Conservation (phyloP, 2,888 invertebrate species). For the Yponomeuta plumbellus region DNA sequence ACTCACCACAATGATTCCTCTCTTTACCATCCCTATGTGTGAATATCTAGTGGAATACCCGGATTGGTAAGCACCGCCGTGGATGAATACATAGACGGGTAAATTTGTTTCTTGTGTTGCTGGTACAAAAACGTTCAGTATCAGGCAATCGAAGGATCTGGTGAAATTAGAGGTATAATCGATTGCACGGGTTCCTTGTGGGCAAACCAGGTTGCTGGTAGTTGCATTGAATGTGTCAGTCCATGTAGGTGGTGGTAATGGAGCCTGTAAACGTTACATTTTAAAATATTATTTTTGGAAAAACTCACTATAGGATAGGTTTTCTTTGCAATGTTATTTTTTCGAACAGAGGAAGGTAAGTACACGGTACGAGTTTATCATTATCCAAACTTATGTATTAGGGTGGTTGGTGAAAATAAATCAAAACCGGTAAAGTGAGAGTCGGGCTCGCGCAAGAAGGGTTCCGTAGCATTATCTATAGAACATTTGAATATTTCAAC, state of each 20-base stretch:
- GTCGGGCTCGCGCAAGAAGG: too few species aligned
- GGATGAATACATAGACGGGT: conserved; percentile 25
- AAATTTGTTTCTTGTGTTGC: conserved; percentile 18
- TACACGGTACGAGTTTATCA: too few species aligned
- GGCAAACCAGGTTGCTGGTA: conserved; percentile 18
- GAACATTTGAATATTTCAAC: too few species aligned
- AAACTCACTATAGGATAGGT: too few species aligned
- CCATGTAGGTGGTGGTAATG: conserved; percentile 24
- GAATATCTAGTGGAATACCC: conserved; percentile 22
- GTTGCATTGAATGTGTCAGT: conserved; percentile 23
- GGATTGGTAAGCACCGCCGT: conserved; percentile 21
- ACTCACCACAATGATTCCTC: conserved; percentile 24
- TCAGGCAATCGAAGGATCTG: conserved; percentile 23
- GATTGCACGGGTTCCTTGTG: conserved; percentile 17
- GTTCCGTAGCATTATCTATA: too few species aligned
- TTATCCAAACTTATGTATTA: too few species aligned
- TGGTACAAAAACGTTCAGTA: conserved; percentile 23
- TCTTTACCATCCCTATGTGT: conserved; percentile 21
- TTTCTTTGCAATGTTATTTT: too few species aligned
- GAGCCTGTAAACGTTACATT: conserved; percentile 29
- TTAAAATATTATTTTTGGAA: neutral
- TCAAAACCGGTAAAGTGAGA: too few species aligned
- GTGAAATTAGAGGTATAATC: conserved; percentile 15
- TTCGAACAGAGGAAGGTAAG: too few species aligned
- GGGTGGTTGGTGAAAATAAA: too few species aligned